phyloP scores from a whole-genome alignment of 2,888 invertebrate genomes.

The Sphaerophoria rueppellii region DNA sequence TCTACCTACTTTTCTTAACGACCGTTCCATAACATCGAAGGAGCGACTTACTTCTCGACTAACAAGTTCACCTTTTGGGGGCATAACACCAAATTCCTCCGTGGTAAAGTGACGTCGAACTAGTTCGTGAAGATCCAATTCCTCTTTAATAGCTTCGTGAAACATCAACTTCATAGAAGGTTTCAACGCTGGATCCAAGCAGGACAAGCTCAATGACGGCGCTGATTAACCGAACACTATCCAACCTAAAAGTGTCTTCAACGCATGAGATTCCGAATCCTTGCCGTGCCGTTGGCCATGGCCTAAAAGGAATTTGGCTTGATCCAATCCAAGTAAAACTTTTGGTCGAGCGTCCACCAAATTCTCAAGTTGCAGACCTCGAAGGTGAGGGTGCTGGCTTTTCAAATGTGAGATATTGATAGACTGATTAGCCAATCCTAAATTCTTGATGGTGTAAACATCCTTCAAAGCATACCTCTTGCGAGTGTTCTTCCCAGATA shows the following conservation, averaged over 20 bases:
- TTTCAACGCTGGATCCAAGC: neutral
- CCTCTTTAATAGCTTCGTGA: constrained; percentile 32
- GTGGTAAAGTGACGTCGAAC: constrained; percentile 19
- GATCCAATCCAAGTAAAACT: too few relatives aligned
- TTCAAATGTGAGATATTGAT: constrained; percentile 8
- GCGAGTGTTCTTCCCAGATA: constrained; percentile 10
- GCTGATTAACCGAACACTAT: constrained; percentile 31
- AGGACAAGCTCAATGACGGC: constrained; percentile 3
- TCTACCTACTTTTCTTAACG: neutral
- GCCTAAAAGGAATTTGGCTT: too few relatives aligned
- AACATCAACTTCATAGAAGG: constrained; percentile 30
- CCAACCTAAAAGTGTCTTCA: constrained; percentile 36
- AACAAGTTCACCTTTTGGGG: constrained; percentile 21
- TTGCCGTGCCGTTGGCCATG: too few relatives aligned
- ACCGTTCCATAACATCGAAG: constrained; percentile 20
- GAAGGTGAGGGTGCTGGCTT: neutral
- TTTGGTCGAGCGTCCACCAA: too few relatives aligned
- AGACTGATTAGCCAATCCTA: too few relatives aligned
- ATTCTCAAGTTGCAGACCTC: too few relatives aligned
- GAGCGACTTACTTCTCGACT: too few relatives aligned
- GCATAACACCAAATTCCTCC: constrained; percentile 31
- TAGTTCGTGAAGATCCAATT: constrained; percentile 14
- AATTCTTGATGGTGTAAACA: constrained; percentile 12
- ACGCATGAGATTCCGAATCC: too few relatives aligned
- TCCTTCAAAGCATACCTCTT: constrained; percentile 22